Evolutionary conservation across 1,140 invertebrate species (phyloP), one percentile per base, ranked within the genome.

Genomic region (Rhopalosiphum maidis): DNA sequence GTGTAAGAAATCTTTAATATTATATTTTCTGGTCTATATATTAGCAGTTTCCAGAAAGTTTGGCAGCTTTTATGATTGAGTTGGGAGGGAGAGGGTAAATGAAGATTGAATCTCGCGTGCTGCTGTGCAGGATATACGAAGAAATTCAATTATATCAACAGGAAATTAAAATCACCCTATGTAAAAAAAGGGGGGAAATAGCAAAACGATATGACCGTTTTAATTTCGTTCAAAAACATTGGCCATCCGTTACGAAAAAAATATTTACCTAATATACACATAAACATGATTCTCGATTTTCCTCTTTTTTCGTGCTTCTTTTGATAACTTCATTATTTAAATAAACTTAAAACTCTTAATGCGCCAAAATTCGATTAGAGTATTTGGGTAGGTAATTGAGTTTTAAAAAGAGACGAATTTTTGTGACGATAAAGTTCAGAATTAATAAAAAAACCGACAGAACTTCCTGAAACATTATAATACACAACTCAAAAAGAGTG

Each of bases 71-170:
- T 82, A 85, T 85, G 82, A 93, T 93, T 93, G 91, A 35, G 77
- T 85, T 43, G 43, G 35, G 8, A 43, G n/a, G 41, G 48, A 86
- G 77, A 93, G 91, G 82, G 82, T 85, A 37, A 51, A 15, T 35
- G 46, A 85, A 85, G 82, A 93, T 93, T 41, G 82, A 85, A 93
- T 93, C 91, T 91, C 55, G 55, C 37, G 55, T 68, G 55, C 30
- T 46, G 43, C 90, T 37, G 68, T 30, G 68, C 68, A 91, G 89
- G 89, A 90, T 83, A 83, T 83, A 85, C 48, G 54, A 82, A 83
- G 82, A 83, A 93, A 93, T 93, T 93, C 91, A 93, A 93, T 93
- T 93, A 93, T 93, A 54, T 93, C 91, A 93, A 93, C 91, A 93
- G 91, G 91, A 93, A 93, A 93, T 93, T 93, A 93, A 93, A 93